Percentiles rank a stretch among this genome's conserved stretches.
phyloP scores from a whole-genome alignment of 2,888 invertebrate genomes.

The Tuta absoluta region DNA sequence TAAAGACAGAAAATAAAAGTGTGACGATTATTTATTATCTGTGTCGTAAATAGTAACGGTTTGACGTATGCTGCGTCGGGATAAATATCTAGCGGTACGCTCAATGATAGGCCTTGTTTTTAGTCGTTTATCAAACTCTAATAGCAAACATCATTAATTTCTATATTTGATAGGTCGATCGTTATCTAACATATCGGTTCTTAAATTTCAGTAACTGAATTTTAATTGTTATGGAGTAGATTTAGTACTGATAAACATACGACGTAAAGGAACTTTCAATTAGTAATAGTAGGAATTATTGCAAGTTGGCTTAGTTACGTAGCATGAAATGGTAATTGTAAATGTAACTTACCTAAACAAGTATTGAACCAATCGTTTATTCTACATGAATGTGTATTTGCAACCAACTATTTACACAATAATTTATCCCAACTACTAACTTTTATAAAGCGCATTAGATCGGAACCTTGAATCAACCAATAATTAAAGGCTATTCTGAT shows the following conservation, averaged over 20 bases:
- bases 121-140: constrained; percentile 21
- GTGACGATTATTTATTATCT: constrained; percentile 72
- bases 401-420: neutral
- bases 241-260: constrained; percentile 15
- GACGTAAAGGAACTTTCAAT: constrained; percentile 13
- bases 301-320: neutral
- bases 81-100: constrained; percentile 30
- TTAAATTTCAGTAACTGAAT: constrained; percentile 9
- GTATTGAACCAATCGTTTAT: neutral
- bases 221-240: constrained; percentile 13
- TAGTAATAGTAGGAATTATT: neutral
- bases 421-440: neutral
- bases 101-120: constrained; percentile 22
- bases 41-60: constrained; percentile 55
- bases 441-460: too few species aligned
- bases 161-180: constrained; percentile 9
- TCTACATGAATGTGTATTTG: neutral
- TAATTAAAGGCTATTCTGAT: too few species aligned
- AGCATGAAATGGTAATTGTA: constrained; percentile 6
- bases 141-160: constrained; percentile 23
- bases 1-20: constrained; percentile 78
- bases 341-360: neutral
- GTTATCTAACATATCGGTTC: constrained; percentile 11
- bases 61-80: constrained; percentile 31
- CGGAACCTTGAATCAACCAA: too few species aligned